A percentile compares a stretch with the other conserved stretches of the same genome.
Conservation (phyloP, 2,113 vertebrate genomes). For the Solea senegalensis region DNA sequence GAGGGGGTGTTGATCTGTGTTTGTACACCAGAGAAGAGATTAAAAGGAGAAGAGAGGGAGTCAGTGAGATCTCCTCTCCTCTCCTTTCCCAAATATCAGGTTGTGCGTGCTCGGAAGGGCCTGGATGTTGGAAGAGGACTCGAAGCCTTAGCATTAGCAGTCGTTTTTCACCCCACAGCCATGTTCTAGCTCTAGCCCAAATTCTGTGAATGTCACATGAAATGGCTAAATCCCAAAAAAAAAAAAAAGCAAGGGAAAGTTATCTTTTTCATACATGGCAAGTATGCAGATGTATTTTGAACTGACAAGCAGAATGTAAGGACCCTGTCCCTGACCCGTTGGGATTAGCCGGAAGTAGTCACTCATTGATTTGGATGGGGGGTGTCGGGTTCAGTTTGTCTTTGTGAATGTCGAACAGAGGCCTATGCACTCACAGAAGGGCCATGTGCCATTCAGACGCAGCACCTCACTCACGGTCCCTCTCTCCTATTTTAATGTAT, state of each 20-base stretch:
- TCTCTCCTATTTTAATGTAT: conserved; percentile 45
- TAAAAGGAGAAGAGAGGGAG: conserved; percentile 37
- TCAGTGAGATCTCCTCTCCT: conserved; percentile 21
- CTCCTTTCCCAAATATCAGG: conserved; percentile 55
- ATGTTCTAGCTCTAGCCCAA: conserved; percentile 41
- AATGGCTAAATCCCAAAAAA: conserved; percentile 70
- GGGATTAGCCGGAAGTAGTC: conserved; percentile 24
- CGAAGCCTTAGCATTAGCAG: conserved; percentile 63
- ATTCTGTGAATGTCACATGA: conserved; percentile 68
- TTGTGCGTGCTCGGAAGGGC: conserved; percentile 52
- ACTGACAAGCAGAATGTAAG: conserved; percentile 78
- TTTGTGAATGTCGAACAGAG: conserved; percentile 66
- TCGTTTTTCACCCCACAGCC: conserved; percentile 32
- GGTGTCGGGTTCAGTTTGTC: conserved; percentile 48
- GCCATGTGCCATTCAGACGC: conserved; percentile 49
- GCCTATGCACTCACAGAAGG: conserved; percentile 66
- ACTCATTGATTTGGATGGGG: conserved; percentile 23
- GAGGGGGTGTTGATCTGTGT: conserved; percentile 47
- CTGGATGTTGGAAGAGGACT: conserved; percentile 45
- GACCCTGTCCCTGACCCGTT: conserved; percentile 41
- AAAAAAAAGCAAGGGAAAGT: conserved; percentile 59
- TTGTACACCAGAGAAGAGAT: conserved; percentile 68
- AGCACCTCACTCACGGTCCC: conserved; percentile 49
- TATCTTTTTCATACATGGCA: conserved; percentile 42
- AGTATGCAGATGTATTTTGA: conserved; percentile 64